Base-by-base conservation (phyloP, 2,113 vertebrate genomes). In the Peromyscus maniculatus region DNA sequence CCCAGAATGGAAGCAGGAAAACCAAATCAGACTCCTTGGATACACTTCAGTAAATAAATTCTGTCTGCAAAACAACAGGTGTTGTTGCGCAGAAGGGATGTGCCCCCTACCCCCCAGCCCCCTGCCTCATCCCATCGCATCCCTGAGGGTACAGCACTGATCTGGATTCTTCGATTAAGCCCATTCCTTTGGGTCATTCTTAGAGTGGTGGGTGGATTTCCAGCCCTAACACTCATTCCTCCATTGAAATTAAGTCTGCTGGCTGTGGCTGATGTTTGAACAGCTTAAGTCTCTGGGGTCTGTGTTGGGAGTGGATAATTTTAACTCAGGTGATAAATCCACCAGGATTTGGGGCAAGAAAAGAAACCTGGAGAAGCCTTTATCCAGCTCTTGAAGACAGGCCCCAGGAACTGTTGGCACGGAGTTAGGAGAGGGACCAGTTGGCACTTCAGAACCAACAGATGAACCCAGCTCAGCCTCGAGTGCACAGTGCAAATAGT, bases 261-360 rank as follows among this genome's bases (percentile, higher is more conserved):
- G 87, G 55, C 57, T 88, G 69, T 87, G 80, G 55, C 87, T 92
- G 79, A 75, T 86, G 59, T 74, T 84, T 75, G 17, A 92, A 57
- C 15, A 31, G 39, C 33, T 90, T 84, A 43, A 43, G 33, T 91
- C 75, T 95, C 83, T 74, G 74, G 39, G 59, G 59, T 52, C 93
- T 94, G 57, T 75, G 92, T 96, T 91, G 87, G 33, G 82, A 94
- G 43, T 93, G 12, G 66, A 84, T 93, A 59, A 95, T 87, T 97
- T 97, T 64, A 95, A 83, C 46, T 77, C 74, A 71, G 33, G 62
- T 77, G 36, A 64, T 92, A 57, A 92, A 72, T 93, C 66, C 43
- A 36, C 46, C 79, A 91, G 71, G 28, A 90, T 66, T 92, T 69
- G 79, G 71, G 95, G 67, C 9, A 39, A 55, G 26, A 90, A 22